Conservation (phyloP, 2,113 vertebrate genomes). For the Serranochromis macrocephalus region DNA sequence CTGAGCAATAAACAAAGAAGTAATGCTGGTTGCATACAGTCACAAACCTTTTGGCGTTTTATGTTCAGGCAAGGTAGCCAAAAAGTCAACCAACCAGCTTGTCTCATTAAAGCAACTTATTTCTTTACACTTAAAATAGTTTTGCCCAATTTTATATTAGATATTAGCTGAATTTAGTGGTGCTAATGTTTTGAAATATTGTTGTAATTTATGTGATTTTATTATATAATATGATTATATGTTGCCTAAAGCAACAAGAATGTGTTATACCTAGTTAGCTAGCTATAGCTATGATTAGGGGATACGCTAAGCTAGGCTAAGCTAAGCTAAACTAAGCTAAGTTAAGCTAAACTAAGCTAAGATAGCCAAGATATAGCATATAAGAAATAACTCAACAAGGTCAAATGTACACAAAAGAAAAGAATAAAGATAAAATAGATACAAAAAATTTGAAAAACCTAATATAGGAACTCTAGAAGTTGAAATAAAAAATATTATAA, state of each 20-base stretch:
- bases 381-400: background rate
- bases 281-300: background rate
- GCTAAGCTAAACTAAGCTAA: background rate
- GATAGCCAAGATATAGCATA: background rate
- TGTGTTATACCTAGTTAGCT: background rate
- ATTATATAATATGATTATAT: background rate
- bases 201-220: background rate
- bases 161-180: accelerated
- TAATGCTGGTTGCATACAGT: background rate
- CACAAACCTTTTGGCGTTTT: background rate
- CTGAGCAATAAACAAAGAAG: background rate
- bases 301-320: background rate
- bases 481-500: background rate
- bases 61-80: background rate
- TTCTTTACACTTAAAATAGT: background rate
- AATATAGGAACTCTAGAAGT: background rate
- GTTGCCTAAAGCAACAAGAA: background rate
- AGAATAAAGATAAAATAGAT: background rate
- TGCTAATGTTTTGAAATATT: background rate
- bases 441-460: accelerated
- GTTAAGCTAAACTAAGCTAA: background rate
- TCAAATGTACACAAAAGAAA: background rate
- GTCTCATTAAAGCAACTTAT: background rate
- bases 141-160: background rate
- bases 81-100: background rate